phyloP scores from a whole-genome alignment of 1,140 invertebrate genomes.

The Musca domestica region DNA sequence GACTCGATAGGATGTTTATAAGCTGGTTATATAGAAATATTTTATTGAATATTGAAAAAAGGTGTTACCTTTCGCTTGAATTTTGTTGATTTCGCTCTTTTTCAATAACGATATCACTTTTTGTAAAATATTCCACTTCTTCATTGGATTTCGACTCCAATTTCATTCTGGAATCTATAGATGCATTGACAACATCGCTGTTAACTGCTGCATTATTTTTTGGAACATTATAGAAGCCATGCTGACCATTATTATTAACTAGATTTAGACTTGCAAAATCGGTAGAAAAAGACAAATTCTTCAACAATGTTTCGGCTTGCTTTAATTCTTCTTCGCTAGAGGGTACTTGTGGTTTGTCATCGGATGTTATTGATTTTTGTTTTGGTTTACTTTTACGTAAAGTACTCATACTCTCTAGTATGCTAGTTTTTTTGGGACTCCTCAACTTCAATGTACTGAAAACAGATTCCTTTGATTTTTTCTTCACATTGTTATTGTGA shows the following conservation, averaged over 20 bases:
- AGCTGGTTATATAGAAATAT: neutral
- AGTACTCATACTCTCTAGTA: constrained; percentile 14
- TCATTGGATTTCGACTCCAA: constrained; percentile 37
- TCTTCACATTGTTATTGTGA: constrained; percentile 32
- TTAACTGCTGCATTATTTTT: constrained; percentile 55
- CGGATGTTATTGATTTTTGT: neutral
- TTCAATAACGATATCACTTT: constrained; percentile 42
- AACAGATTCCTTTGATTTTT: constrained; percentile 45
- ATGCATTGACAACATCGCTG: constrained; percentile 33
- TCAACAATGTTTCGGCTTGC: constrained; percentile 38
- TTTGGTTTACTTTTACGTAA: constrained; percentile 17
- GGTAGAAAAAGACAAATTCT: constrained; percentile 45
- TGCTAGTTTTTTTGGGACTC: constrained; percentile 41
- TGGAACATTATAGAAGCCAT: constrained; percentile 58
- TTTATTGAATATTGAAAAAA: neutral
- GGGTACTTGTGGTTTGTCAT: neutral
- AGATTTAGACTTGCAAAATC: constrained; percentile 25
- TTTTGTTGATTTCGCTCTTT: constrained; percentile 29
- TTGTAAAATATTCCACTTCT: constrained; percentile 46
- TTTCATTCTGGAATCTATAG: neutral
- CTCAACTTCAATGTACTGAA: constrained; percentile 42
- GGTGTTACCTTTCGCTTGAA: neutral
- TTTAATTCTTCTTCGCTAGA: constrained; percentile 18
- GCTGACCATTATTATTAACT: neutral
- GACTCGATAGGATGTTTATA: neutral